Evolutionary conservation across 2,797 vertebrate genomes (phyloP).

Genomic region (Pipistrellus kuhlii): DNA sequence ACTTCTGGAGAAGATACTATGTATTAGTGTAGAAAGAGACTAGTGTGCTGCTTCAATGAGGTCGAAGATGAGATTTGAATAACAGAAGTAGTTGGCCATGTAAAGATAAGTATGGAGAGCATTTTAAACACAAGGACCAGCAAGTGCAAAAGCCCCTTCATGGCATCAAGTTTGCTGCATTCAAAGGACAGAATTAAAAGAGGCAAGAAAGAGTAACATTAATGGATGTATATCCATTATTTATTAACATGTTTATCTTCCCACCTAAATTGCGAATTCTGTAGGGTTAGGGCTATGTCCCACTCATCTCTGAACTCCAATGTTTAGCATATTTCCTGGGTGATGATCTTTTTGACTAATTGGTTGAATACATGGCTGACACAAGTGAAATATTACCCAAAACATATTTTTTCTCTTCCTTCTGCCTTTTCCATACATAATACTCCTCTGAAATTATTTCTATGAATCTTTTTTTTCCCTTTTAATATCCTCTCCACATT

Average conservation of each 20-base stretch:
- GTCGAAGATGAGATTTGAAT: background rate
- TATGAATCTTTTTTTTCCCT: background rate
- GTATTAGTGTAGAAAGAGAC: background rate
- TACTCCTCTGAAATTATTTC: conserved; percentile 21
- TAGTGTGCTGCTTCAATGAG: background rate
- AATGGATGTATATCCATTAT: background rate
- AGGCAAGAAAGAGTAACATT: background rate
- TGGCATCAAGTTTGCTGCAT: background rate
- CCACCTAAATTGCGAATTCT: background rate
- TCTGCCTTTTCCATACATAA: background rate
- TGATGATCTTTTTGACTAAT: background rate
- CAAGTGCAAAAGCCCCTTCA: background rate
- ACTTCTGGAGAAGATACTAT: background rate
- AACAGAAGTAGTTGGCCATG: background rate
- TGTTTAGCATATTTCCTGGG: background rate
- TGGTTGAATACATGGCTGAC: background rate
- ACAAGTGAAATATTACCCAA: background rate
- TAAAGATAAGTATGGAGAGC: background rate
- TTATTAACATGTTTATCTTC: background rate
- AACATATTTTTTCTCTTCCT: background rate
- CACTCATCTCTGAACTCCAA: background rate
- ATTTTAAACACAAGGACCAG: background rate
- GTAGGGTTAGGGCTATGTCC: background rate
- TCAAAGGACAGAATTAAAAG: background rate
- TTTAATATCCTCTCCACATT: background rate